Evolutionary conservation across 2,888 invertebrate species (phyloP).

Genomic region (Capitulum mitella): DNA sequence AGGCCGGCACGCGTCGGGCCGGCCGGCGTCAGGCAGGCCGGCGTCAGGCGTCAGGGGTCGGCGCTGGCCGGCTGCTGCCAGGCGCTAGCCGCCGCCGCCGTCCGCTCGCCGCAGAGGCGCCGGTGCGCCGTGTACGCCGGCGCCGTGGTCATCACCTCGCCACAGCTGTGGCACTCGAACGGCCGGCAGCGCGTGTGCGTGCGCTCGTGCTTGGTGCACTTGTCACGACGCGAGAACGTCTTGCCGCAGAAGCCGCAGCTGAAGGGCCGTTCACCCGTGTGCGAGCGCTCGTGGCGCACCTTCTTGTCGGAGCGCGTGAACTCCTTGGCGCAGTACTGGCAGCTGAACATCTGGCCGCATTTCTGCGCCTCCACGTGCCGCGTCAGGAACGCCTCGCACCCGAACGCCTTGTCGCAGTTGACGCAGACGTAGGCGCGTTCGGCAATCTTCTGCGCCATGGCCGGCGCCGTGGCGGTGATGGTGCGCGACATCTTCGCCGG

Average conservation of each 20-base stretch:
- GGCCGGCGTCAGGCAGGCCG: neutral
- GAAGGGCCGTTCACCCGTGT: slow-evolving; percentile 21
- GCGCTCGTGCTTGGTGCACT: slow-evolving; percentile 25
- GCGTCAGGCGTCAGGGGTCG: neutral
- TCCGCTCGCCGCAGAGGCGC: neutral
- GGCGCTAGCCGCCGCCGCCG: neutral
- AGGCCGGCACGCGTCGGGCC: neutral
- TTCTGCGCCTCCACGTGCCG: slow-evolving; percentile 15
- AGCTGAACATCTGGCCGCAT: slow-evolving; percentile 18
- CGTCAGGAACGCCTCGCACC: slow-evolving; percentile 21
- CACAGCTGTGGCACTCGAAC: neutral
- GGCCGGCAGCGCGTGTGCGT: neutral
- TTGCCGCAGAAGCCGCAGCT: slow-evolving; percentile 20
- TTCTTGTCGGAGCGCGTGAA: slow-evolving; percentile 24
- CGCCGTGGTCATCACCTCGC: neutral
- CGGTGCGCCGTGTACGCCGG: neutral
- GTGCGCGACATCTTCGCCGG: neutral
- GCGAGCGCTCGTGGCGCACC: slow-evolving; percentile 21
- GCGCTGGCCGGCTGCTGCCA: neutral
- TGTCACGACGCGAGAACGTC: slow-evolving; percentile 22
- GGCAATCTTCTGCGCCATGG: slow-evolving; percentile 13
- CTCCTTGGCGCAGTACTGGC: slow-evolving; percentile 17
- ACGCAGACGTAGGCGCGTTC: slow-evolving; percentile 4
- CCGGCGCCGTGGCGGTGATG: neutral
- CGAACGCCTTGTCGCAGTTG: slow-evolving; percentile 22